These are phyloP conservation scores for Euphydryas editha DNA, from an alignment of 2,888 invertebrate genomes.

Conservation along the genomic window DNA sequence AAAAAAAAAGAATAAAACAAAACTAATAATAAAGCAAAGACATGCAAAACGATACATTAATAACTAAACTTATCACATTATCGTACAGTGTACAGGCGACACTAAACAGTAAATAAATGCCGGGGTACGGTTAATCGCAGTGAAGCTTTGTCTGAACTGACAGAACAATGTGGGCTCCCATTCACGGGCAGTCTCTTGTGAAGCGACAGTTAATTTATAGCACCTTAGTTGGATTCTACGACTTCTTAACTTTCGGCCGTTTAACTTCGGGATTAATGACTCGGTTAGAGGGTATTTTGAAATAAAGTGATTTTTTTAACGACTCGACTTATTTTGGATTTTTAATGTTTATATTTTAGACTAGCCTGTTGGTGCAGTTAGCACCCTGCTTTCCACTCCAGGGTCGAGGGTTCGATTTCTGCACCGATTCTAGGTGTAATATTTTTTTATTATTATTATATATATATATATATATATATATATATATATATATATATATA, in stretches of 20 bases:
- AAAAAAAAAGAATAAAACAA: no score
- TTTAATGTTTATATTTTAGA: not conserved
- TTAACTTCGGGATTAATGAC: constrained; percentile 38
- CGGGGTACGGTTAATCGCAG: constrained; percentile 67
- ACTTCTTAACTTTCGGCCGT: constrained; percentile 38
- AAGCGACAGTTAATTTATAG: constrained; percentile 58
- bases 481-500: no score
- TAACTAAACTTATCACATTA: not conserved
- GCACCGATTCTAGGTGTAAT: no score
- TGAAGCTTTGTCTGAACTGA: constrained; percentile 70
- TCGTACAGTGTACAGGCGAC: constrained; percentile 12
- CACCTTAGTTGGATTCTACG: constrained; percentile 45
- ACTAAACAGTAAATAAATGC: constrained; percentile 35
- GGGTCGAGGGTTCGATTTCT: no score
- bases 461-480: no score
- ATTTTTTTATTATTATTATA: no score
- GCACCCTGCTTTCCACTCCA: no score
- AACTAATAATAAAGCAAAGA: no score
- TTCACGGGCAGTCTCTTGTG: constrained; percentile 62
- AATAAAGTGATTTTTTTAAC: not conserved
- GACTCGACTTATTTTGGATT: no score
- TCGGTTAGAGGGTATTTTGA: constrained; percentile 11
- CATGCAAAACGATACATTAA: no score
- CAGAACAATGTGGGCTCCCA: constrained; percentile 68
- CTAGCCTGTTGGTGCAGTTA: no score